Evolutionary conservation across 2,797 vertebrate genomes (phyloP).

Genomic region (Sandelia bainsii): DNA sequence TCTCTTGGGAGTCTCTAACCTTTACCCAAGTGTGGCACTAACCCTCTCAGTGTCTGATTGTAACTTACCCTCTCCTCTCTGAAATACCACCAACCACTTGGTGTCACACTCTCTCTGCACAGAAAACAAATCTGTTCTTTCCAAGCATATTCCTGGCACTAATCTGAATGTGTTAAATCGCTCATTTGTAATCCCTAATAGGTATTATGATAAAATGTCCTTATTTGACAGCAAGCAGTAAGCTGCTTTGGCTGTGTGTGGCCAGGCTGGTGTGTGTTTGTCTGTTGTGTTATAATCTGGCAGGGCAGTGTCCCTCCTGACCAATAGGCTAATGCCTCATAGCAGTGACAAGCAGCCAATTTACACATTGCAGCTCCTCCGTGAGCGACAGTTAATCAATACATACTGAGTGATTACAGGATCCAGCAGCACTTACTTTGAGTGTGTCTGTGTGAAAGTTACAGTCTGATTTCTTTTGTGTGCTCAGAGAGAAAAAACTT

Average conservation of each 20-base stretch:
- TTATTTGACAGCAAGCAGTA: not conserved
- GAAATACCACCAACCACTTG: not conserved
- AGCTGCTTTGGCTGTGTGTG: constrained; percentile 7
- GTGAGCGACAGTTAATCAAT: constrained; percentile 75
- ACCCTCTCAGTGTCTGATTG: not conserved
- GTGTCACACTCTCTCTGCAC: not conserved
- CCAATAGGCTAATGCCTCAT: constrained; percentile 63
- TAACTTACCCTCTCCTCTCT: not conserved
- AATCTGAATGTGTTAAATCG: not conserved
- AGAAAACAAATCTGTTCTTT: not conserved
- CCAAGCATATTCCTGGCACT: not conserved
- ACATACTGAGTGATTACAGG: constrained; percentile 34
- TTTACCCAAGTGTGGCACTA: not conserved
- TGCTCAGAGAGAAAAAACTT: not conserved
- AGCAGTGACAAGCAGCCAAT: constrained; percentile 68
- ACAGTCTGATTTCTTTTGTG: constrained; percentile 4
- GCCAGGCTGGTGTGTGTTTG: constrained; percentile 26
- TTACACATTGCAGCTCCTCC: constrained; percentile 50
- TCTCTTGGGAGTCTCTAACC: too few relatives aligned
- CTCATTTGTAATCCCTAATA: constrained; percentile 3
- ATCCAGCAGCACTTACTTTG: constrained; percentile 27
- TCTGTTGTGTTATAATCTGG: constrained; percentile 42
- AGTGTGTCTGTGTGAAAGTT: constrained; percentile 8
- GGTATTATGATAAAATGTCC: not conserved
- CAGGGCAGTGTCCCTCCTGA: constrained; percentile 41